These are phyloP conservation scores for Charanyca ferruginea DNA, from an alignment of 2,888 invertebrate genomes.

Conservation along the genomic window DNA sequence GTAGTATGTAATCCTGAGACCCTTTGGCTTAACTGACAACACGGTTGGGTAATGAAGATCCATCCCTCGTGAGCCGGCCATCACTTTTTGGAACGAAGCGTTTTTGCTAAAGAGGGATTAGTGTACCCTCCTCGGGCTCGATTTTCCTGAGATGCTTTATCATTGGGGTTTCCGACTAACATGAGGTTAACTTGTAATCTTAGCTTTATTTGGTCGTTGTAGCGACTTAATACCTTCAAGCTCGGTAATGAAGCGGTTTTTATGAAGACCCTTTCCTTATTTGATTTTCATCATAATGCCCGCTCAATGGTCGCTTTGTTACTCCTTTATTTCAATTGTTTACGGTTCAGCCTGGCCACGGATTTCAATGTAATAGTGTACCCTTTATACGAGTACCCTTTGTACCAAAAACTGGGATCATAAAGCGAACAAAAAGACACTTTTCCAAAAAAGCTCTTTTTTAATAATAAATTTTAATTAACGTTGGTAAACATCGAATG, in stretches of 20 bases:
- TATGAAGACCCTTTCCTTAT: slow-evolving; percentile 82
- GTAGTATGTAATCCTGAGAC: slow-evolving; percentile 86
- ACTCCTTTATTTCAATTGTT: slow-evolving; percentile 71
- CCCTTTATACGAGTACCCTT: slow-evolving; percentile 24
- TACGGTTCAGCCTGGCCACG: slow-evolving; percentile 55
- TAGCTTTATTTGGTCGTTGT: slow-evolving; percentile 90
- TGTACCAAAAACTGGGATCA: background rate
- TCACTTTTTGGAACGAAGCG: slow-evolving; percentile 91
- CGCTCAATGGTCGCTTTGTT: slow-evolving; percentile 59
- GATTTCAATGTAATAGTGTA: slow-evolving; percentile 49
- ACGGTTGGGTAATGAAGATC: slow-evolving; percentile 89
- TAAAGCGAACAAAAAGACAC: slow-evolving; percentile 33
- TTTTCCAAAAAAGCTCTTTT: slow-evolving; percentile 43
- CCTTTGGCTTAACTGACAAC: slow-evolving; percentile 89
- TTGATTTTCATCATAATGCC: slow-evolving; percentile 71
- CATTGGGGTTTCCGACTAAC: slow-evolving; percentile 90
- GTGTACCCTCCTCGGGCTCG: slow-evolving; percentile 88
- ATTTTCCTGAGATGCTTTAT: slow-evolving; percentile 91
- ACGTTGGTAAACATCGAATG: slow-evolving; percentile 64
- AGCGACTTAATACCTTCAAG: slow-evolving; percentile 86
- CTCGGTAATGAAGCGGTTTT: slow-evolving; percentile 86
- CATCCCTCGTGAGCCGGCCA: slow-evolving; percentile 89
- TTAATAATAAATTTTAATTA: slow-evolving; percentile 59
- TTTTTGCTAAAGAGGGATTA: slow-evolving; percentile 91
- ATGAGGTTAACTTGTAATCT: slow-evolving; percentile 91